Base-by-base conservation (phyloP, 2,113 vertebrate species). In the Dunckerocampus dactyliophorus region DNA sequence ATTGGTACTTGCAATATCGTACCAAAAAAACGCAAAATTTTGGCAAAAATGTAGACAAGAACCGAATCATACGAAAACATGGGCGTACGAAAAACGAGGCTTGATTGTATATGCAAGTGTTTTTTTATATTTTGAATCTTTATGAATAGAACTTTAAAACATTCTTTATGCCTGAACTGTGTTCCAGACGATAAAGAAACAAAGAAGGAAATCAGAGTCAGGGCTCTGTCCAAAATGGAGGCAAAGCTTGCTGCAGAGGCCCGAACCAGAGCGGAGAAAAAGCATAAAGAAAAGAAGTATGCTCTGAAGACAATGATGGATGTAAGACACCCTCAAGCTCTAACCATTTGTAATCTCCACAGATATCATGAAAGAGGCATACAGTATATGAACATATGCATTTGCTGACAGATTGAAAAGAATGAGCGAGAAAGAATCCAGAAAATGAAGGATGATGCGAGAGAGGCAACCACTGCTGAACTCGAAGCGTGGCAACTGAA, bases 251-350 rank as follows among this genome's bases (percentile, higher is more conserved):
- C 81, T 52, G 81, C 89, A 19, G 82, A 91, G 43, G 64, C 52
- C 0, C 84, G 87, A 77, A 85, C 88, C 59, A 95, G 88, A 81
- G 87, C 87, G 10, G 47, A 68, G 58, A 85, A 82, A 77, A 90
- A 82, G 64, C 85, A 89, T 46, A 86, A 92, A 51, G 91, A 95
- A 51, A 91, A 85, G 51, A 96, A 92, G 58, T 95, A 91, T 20
- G 74, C 95, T 4, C 80, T 99, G 74, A 85, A 92, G 70, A 90
- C 88, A 51, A 92, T 92, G 86, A 95, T 98, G 91, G 91, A 93
- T 93, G 97, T 80, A 77, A 68, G 17, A 52, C n/a, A 14, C 21
- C 28, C 7, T 12, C 9, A 20, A 47, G 19, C 12, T 54, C 5
- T 1, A 11, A 11, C 12, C 22, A 17, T 6, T 31, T 4, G 5